Conservation (phyloP, 2,888 invertebrate species). For the Phyllotreta striolata region DNA sequence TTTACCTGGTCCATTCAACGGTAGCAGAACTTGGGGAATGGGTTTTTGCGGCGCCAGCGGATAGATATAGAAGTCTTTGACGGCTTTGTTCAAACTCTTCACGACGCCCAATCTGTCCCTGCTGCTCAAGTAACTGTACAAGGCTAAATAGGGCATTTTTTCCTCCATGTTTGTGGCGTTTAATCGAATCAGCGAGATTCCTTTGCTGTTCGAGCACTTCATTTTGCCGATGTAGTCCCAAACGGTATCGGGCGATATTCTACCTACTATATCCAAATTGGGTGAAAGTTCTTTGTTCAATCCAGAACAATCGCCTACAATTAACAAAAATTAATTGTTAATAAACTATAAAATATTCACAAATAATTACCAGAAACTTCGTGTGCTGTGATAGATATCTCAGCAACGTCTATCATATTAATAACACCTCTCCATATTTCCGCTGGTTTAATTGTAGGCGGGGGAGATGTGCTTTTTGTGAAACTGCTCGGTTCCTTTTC, state of each 20-base stretch:
- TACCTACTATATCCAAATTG: conserved; percentile 87
- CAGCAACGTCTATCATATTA: conserved; percentile 90
- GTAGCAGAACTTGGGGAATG: conserved; percentile 74
- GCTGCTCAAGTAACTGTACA: conserved; percentile 89
- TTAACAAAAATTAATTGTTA: conserved; percentile 25
- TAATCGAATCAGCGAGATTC: conserved; percentile 83
- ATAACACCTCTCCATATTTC: conserved; percentile 82
- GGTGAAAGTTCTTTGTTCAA: conserved; percentile 77
- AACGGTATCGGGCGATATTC: conserved; percentile 88
- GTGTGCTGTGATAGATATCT: conserved; percentile 84
- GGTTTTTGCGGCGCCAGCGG: conserved; percentile 80
- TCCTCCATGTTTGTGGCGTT: conserved; percentile 85
- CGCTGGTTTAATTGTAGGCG: conserved; percentile 48
- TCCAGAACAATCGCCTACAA: conserved; percentile 71
- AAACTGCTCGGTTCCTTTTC: conserved; percentile 40
- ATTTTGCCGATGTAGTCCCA: conserved; percentile 95
- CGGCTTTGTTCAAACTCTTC: conserved; percentile 77
- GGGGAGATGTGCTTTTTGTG: conserved; percentile 47
- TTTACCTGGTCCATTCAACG: conserved; percentile 75
- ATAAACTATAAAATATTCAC: no score
- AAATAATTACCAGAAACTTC: conserved; percentile 66
- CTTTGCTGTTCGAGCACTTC: conserved; percentile 86
- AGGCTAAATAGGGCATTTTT: conserved; percentile 81
- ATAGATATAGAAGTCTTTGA: conserved; percentile 94
- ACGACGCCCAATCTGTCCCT: conserved; percentile 86